Base-by-base conservation (phyloP, 2,113 vertebrate genomes). In the Sceloporus tristichus region DNA sequence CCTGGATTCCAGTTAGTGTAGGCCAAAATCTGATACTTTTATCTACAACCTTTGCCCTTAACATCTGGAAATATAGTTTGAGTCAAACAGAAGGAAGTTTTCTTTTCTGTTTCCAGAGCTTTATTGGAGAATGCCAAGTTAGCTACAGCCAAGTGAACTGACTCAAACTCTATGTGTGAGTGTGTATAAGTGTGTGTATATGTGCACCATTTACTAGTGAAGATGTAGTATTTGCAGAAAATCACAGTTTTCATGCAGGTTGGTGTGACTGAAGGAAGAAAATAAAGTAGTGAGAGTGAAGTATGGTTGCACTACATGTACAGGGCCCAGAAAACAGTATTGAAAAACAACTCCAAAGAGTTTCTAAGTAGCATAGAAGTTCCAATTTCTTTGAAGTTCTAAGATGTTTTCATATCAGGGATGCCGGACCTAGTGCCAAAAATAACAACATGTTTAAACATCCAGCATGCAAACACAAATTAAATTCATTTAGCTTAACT, bases 11-110 rank as follows among this genome's bases (percentile, higher is more conserved):
- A 95, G 95, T 96, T 95, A 96, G 96, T 96, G 90, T 93, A 95
- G 93, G 94, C 96, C 97, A 98, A 97, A 98, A 98, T 95, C 97
- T 97, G 97, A 98, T 98, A 98, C 98, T 99, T 99, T 98, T 97
- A 98, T 98, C 98, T 98, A 94, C 96, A 95, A 98, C 98, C 98
- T 97, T 96, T 98, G 97, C 98, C 98, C 97, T 91, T 77, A 93
- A 98, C 98, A 99, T 99, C 98, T 99, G 98, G 99, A 98, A 99
- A 98, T 95, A 88, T 97, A 97, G 96, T 98, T 97, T 97, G 95
- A 97, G 96, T 95, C 96, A 95, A 97, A 97, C 95, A 97, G 89
- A 96, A 97, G 97, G 97, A 98, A 97, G 97, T 98, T 98, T 98
- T 97, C 97, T 96, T 98, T 98, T 98, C 96, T 97, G 92, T 96